Evolutionary conservation across 2,888 invertebrate species (phyloP).

Genomic region (Zaprionus obscuricornis): DNA sequence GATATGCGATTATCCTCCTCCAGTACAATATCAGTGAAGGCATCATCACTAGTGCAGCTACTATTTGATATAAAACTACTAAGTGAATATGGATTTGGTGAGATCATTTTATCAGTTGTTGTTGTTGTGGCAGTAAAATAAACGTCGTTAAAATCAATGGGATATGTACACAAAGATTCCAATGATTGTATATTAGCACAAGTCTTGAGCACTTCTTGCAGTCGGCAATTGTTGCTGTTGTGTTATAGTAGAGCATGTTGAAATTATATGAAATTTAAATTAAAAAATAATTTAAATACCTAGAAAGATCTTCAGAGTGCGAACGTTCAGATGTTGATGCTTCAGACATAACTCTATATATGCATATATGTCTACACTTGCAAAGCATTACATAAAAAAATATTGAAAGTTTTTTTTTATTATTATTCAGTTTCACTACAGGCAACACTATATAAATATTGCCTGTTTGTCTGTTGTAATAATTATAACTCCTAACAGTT

Average conservation of each 20-base stretch:
- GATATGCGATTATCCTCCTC: conserved; percentile 86
- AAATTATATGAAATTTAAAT: neutral
- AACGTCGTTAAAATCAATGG: conserved; percentile 73
- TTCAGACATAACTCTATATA: conserved; percentile 66
- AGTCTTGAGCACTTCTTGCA: conserved; percentile 73
- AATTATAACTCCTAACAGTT: too few species aligned
- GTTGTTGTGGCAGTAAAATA: conserved; percentile 33
- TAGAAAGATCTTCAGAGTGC: conserved; percentile 58
- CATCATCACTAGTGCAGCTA: conserved; percentile 74
- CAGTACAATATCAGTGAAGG: conserved; percentile 75
- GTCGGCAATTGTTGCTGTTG: conserved; percentile 55
- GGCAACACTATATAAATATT: too few species aligned
- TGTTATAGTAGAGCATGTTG: neutral
- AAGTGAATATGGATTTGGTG: conserved; percentile 65
- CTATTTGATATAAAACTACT: conserved; percentile 67
- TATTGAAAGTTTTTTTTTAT: neutral
- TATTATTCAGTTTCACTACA: too few species aligned
- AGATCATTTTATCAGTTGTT: conserved; percentile 71
- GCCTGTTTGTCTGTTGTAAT: too few species aligned
- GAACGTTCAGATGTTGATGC: conserved; percentile 62
- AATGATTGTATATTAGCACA: conserved; percentile 78
- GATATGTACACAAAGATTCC: conserved; percentile 65
- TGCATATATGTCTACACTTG: conserved; percentile 18
- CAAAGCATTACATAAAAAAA: conserved; percentile 22
- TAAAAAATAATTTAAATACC: conserved; percentile 25